Evolutionary conservation across 2,113 vertebrate species (phyloP).

Genomic region (Setophaga petechia): DNA sequence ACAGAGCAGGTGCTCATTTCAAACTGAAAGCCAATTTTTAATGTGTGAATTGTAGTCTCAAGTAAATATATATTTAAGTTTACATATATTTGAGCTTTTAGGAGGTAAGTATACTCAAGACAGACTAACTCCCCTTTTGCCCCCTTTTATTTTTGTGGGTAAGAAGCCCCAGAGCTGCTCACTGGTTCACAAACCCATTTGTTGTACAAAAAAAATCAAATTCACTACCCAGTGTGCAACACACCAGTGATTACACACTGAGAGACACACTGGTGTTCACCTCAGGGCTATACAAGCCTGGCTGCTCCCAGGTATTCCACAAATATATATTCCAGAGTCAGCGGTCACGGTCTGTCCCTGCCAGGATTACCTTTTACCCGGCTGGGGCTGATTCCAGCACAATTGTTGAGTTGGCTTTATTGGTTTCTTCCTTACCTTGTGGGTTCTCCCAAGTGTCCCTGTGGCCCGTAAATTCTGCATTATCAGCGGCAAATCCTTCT

Average conservation of each 20-base stretch:
- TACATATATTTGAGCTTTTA: background rate
- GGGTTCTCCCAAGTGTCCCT: background rate
- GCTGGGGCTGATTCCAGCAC: background rate
- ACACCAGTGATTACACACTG: no score
- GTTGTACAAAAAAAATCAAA: no score
- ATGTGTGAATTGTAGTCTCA: background rate
- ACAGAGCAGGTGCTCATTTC: slow-evolving; percentile 20
- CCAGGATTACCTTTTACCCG: background rate
- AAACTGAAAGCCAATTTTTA: background rate
- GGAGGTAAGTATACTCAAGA: background rate
- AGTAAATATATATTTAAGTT: background rate
- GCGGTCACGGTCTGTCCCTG: background rate
- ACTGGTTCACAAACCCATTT: no score
- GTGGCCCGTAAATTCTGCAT: background rate
- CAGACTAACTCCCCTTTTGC: background rate
- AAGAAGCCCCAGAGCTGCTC: rapidly evolving
- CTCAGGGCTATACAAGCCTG: no score
- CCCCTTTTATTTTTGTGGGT: background rate
- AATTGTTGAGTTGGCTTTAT: background rate
- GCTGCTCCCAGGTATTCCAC: background rate
- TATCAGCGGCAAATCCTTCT: background rate
- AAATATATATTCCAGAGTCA: background rate
- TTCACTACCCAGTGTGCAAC: no score
- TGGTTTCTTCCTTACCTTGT: background rate
- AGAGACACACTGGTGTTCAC: no score